phyloP scores from a whole-genome alignment of 2,113 vertebrate species.

The Dicaeum eximium region DNA sequence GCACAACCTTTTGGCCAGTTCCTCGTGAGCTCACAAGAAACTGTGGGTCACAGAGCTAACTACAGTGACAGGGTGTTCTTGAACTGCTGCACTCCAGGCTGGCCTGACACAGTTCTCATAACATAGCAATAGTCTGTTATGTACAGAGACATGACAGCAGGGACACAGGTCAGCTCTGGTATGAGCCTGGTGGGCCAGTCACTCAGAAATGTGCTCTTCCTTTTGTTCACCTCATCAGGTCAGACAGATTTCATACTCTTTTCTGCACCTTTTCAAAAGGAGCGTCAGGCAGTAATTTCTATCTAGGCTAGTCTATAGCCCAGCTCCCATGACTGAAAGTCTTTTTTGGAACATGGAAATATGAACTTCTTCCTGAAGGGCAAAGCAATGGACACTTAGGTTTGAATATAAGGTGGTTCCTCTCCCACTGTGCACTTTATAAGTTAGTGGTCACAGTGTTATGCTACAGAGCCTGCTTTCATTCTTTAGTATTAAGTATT shows the following conservation, averaged over 20 bases:
- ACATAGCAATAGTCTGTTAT: accelerated
- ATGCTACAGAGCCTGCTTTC: not conserved
- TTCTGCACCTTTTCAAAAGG: not conserved
- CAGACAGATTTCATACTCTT: not conserved
- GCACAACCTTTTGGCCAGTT: not conserved
- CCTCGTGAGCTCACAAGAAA: not conserved
- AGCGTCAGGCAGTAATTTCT: not conserved
- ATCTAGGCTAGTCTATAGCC: not conserved
- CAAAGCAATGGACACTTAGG: not conserved
- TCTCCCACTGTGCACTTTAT: not conserved
- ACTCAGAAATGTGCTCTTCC: not conserved
- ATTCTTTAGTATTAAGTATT: not conserved
- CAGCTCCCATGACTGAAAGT: accelerated
- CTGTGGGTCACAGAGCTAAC: not conserved
- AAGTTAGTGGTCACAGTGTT: not conserved
- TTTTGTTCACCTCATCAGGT: not conserved
- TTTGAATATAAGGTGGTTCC: not conserved
- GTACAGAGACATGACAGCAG: not conserved
- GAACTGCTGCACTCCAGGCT: not conserved
- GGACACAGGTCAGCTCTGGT: accelerated
- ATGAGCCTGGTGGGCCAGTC: not conserved
- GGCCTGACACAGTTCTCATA: not conserved
- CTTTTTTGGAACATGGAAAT: not conserved
- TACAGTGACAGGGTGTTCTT: not conserved
- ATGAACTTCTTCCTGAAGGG: not conserved